These are phyloP conservation scores for Holacanthella duospinosa DNA, from an alignment of 2,888 invertebrate species.

Conservation along the genomic window DNA sequence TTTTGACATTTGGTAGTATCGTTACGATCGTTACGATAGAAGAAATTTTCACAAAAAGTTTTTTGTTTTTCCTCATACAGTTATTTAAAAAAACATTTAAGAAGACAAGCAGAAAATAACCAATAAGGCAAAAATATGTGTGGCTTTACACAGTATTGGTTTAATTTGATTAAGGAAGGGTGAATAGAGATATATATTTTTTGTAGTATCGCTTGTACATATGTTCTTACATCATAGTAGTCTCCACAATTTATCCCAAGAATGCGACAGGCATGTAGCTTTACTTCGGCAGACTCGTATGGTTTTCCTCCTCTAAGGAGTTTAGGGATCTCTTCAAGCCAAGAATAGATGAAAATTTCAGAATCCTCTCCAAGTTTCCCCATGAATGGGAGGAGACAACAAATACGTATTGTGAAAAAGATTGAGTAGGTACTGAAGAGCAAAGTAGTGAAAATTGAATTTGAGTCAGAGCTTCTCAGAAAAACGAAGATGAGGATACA, in stretches of 20 bases:
- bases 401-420: conserved; percentile 35
- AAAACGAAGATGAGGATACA: conserved; percentile 36
- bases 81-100: no score
- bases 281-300: conserved; percentile 35
- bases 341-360: conserved; percentile 36
- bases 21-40: no score
- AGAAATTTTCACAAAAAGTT: no score
- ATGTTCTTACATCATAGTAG: conserved; percentile 27
- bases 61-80: no score
- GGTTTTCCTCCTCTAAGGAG: conserved; percentile 33
- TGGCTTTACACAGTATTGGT: no score
- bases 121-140: no score
- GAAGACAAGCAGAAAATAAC: no score
- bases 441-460: conserved; percentile 29
- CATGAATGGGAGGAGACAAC: conserved; percentile 31
- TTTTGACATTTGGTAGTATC: no score
- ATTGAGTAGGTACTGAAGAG: conserved; percentile 35
- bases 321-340: conserved; percentile 36
- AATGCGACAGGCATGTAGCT: conserved; percentile 32
- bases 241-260: conserved; percentile 35
- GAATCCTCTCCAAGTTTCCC: conserved; percentile 35
- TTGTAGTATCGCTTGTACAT: no score
- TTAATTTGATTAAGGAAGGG: no score
- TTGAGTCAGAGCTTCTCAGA: conserved; percentile 26
- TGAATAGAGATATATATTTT: no score